These are phyloP conservation scores for Smittia aterrima DNA, from an alignment of 2,888 invertebrate genomes.

Conservation along the genomic window DNA sequence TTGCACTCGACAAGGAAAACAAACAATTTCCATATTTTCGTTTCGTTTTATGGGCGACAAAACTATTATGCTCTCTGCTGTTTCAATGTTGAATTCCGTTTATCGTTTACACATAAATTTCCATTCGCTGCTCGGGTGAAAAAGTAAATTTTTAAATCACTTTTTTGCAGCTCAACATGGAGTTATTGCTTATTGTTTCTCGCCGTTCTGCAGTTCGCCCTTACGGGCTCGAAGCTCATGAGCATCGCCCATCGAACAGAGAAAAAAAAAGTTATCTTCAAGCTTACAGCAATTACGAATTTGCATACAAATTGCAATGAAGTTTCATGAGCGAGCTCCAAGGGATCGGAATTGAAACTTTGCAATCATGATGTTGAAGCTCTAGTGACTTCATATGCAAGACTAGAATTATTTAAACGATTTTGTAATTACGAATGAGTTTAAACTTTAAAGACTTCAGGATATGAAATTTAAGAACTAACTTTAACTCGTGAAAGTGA, in stretches of 20 bases:
- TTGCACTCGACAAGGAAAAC: not conserved
- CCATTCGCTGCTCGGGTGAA: not conserved
- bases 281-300: conserved; percentile 13
- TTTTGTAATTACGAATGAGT: no score
- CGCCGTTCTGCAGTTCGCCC: not conserved
- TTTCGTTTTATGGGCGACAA: conserved; percentile 9
- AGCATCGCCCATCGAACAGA: not conserved
- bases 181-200: conserved; percentile 16
- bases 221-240: not conserved
- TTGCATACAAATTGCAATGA: conserved; percentile 4
- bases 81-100: not conserved
- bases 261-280: not conserved
- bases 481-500: no score
- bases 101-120: conserved; percentile 26
- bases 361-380: not conserved
- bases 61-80: not conserved
- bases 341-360: not conserved
- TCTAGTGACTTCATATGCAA: not conserved
- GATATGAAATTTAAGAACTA: no score
- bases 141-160: conserved; percentile 15
- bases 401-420: no score
- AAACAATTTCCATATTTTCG: not conserved
- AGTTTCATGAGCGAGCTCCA: not conserved
- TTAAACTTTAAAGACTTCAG: no score
- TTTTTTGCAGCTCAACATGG: not conserved